Percentiles rank a stretch among this genome's conserved stretches.
phyloP scores from a whole-genome alignment of 2,888 invertebrate genomes.

The Syritta pipiens region DNA sequence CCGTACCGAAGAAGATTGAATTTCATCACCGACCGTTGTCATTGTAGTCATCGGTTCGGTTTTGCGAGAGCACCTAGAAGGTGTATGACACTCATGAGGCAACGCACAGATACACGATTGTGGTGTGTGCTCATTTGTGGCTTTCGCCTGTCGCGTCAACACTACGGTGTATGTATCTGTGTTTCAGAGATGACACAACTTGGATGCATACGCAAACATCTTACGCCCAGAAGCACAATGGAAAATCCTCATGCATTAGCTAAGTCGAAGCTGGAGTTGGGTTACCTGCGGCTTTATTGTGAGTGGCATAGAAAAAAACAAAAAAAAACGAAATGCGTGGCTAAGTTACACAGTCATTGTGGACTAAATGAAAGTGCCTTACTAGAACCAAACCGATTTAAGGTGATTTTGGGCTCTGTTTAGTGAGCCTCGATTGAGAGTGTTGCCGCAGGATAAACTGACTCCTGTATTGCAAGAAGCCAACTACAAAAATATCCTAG shows the following conservation, averaged over 20 bases:
- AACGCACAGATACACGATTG: neutral
- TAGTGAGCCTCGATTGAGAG: too few species aligned
- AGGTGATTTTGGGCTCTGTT: too few species aligned
- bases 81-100: slow-evolving; percentile 7
- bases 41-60: neutral
- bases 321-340: neutral
- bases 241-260: slow-evolving; percentile 19
- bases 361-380: neutral
- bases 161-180: neutral
- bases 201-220: neutral
- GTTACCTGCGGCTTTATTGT: slow-evolving; percentile 16
- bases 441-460: too few species aligned
- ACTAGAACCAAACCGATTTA: too few species aligned
- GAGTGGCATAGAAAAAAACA: neutral
- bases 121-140: slow-evolving; percentile 23
- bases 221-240: slow-evolving; percentile 27
- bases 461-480: too few species aligned
- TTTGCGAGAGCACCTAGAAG: slow-evolving; percentile 9
- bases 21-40: slow-evolving; percentile 22
- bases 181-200: slow-evolving; percentile 19
- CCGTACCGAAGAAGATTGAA: slow-evolving; percentile 26
- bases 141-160: neutral
- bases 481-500: too few species aligned
- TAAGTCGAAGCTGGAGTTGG: slow-evolving; percentile 6
- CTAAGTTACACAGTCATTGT: neutral